A percentile compares a stretch with the other conserved stretches of the same genome.
Conservation (phyloP, 53 echinoderm and acorn worm genomes). For the Patiria pectinifera region DNA sequence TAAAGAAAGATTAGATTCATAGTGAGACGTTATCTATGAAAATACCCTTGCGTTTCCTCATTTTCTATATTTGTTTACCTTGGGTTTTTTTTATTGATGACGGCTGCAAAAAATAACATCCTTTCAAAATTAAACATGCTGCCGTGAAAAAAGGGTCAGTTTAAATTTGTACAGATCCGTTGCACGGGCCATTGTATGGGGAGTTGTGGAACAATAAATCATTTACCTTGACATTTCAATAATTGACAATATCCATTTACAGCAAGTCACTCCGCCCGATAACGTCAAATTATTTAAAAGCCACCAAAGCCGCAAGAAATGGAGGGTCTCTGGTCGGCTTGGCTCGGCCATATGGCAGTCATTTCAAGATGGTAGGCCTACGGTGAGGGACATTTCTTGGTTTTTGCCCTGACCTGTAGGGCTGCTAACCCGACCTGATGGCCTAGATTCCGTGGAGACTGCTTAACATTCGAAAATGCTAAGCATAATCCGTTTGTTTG, state of each 20-base stretch:
- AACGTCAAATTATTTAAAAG: neutral
- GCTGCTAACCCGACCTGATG: neutral
- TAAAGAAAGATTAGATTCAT: too few relatives aligned
- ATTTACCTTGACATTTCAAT: conserved; percentile 38
- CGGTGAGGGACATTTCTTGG: neutral
- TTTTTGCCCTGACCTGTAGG: neutral
- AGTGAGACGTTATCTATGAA: too few relatives aligned
- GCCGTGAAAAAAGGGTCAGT: neutral
- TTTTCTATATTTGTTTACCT: too few relatives aligned
- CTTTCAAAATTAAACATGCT: too few relatives aligned
- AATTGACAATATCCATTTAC: conserved; percentile 54
- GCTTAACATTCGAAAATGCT: too few relatives aligned
- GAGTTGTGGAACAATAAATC: conserved; percentile 28
- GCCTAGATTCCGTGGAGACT: neutral
- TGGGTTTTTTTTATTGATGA: too few relatives aligned
- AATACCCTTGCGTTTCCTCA: too few relatives aligned
- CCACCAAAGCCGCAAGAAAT: neutral
- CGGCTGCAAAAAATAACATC: too few relatives aligned
- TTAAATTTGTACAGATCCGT: neutral
- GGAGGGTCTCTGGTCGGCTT: neutral
- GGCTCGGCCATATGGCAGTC: neutral
- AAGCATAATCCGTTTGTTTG: too few relatives aligned
- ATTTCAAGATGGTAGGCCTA: neutral
- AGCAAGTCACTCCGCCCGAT: neutral
- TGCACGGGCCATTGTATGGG: neutral